Percentiles rank a stretch among this genome's conserved stretches.
Conservation (phyloP, 1,140 invertebrate genomes). For the Neotoxoptera formosana region DNA sequence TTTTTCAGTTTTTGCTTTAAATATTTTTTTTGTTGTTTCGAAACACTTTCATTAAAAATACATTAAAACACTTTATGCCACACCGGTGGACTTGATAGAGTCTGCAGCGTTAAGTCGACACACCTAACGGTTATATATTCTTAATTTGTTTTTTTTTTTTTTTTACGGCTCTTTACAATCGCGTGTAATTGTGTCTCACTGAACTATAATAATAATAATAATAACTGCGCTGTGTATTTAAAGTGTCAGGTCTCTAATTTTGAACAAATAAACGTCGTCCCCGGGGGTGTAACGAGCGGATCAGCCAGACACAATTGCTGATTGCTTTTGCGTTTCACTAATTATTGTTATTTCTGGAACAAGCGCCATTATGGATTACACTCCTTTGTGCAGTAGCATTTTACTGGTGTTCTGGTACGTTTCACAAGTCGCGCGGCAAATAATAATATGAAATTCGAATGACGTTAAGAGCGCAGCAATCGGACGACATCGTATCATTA, state of each 20-base stretch:
- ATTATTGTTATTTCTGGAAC: constrained; percentile 44
- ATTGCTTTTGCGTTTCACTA: constrained; percentile 51
- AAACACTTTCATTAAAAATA: neutral
- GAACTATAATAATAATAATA: neutral
- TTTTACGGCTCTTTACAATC: constrained; percentile 4
- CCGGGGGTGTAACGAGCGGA: neutral
- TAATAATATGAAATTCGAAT: constrained; percentile 2
- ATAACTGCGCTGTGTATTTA: constrained; percentile 10
- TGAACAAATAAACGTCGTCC: constrained; percentile 48
- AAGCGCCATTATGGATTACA: neutral
- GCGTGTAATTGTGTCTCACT: neutral
- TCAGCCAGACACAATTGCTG: constrained; percentile 18
- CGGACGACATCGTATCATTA: constrained; percentile 15
- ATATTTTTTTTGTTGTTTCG: neutral
- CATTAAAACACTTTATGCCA: neutral
- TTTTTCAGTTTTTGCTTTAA: neutral
- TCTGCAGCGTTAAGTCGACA: neutral
- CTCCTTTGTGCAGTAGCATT: neutral
- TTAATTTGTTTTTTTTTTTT: neutral
- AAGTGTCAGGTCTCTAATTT: constrained; percentile 38
- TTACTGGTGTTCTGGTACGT: neutral
- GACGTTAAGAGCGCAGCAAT: neutral
- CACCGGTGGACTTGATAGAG: neutral
- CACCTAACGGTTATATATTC: neutral
- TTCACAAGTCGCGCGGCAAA: neutral